Conservation (phyloP, 2,888 invertebrate species). For the Anagyrus pseudococci region DNA sequence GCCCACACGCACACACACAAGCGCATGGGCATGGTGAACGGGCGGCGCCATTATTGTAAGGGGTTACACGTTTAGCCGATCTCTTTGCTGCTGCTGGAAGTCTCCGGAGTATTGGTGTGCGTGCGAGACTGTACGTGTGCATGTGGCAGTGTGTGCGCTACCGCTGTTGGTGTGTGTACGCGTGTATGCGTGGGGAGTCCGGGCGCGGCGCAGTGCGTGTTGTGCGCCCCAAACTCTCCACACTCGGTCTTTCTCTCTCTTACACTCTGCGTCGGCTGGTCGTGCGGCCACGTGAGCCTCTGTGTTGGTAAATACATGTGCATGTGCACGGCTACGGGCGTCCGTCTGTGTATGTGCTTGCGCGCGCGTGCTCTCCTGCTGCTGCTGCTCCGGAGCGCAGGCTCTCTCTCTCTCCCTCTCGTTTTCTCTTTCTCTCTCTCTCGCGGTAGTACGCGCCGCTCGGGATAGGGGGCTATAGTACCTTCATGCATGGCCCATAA, state of each 20-base stretch:
- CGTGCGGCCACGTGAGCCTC: no score
- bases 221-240: no score
- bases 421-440: neutral
- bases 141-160: no score
- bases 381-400: no score
- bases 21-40: constrained; percentile 39
- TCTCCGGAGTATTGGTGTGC: constrained; percentile 62
- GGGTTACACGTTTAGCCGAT: constrained; percentile 58
- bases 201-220: no score
- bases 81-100: constrained; percentile 46
- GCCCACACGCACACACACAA: constrained; percentile 45
- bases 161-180: no score
- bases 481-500: constrained; percentile 85
- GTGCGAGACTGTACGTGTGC: neutral
- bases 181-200: no score
- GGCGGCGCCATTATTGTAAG: constrained; percentile 65
- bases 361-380: constrained; percentile 29
- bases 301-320: no score
- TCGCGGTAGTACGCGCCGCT: constrained; percentile 67
- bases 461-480: constrained; percentile 85
- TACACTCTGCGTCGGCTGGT: no score
- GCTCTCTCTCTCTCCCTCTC: no score
- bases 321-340: neutral
- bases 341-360: constrained; percentile 8
- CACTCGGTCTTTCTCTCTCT: no score